Evolutionary conservation across 1,140 invertebrate species (phyloP).

Genomic region (Heliconius eleuchia): DNA sequence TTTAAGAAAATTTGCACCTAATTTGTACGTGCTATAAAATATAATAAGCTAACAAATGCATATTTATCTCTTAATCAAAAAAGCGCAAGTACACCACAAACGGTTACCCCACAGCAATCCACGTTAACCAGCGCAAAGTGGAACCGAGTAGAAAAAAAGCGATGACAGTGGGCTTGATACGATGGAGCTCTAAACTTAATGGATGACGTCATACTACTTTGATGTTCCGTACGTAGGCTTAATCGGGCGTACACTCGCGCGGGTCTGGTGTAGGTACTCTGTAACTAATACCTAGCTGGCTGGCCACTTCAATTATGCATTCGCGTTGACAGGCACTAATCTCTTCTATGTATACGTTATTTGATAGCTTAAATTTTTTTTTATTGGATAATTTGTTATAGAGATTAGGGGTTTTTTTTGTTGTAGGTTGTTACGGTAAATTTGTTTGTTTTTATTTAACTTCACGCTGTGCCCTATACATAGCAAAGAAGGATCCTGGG

Average conservation of each 20-base stretch:
- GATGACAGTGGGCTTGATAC: constrained; percentile 2
- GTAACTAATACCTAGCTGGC: neutral
- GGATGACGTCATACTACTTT: constrained; percentile 30
- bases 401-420: no score
- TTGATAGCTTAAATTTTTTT: neutral
- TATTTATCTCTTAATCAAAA: neutral
- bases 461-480: no score
- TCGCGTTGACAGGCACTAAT: constrained; percentile 23
- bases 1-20: neutral
- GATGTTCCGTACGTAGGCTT: constrained; percentile 21
- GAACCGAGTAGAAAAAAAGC: neutral
- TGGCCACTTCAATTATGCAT: constrained; percentile 30
- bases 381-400: no score
- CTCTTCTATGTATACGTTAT: constrained; percentile 11
- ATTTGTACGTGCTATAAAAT: neutral
- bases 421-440: no score
- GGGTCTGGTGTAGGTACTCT: constrained; percentile 3
- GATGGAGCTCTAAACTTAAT: constrained; percentile 13
- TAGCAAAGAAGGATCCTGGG: no score
- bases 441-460: no score
- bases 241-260: constrained; percentile 24
- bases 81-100: neutral
- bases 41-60: neutral
- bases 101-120: neutral
- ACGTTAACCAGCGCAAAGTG: neutral